Evolutionary conservation across 37 sponge, comb jelly and placozoan genomes (phyloP), one percentile per base, ranked within the genome.

Genomic region (Dysidea cf. avara): DNA sequence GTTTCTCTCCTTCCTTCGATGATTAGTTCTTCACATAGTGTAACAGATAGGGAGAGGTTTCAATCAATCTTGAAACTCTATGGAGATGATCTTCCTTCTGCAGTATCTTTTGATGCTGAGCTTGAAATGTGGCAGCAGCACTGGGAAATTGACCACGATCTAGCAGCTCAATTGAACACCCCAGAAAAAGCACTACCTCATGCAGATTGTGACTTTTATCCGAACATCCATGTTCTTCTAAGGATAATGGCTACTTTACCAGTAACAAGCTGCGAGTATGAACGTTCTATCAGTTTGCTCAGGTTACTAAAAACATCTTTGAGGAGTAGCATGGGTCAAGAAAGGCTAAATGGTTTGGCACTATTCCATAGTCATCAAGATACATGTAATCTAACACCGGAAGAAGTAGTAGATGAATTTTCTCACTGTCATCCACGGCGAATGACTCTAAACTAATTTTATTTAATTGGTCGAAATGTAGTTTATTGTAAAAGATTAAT

Each of bases 221-320:
- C 64, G 2, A 66, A 86, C 54, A 86, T 86, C 47, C 69, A 40
- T 66, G 51, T 68, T 28, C 43, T 38, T 73, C 85, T 22, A 33
- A n/a, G n/a, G n/a, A n/a, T n/a, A n/a, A n/a, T n/a, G n/a, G n/a
- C n/a, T n/a, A n/a, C n/a, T n/a, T n/a, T 79, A 20, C 86, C 86
- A 36, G 68, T 84, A 17, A 85, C 86, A 16, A 78, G 86, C 61
- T 85, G 80, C 51, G 79, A 85, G 48, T 72, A 80, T 73, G 85
- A 84, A 52, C 53, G 74, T 52, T 78, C 86, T 2, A 79, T 85
- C 60, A 79, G 80, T 69, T 55, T 79, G 66, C 67, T 79, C 22
- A 64, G 37, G 36, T 32, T n/a, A 11, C 56, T 84, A 18, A 69
- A 83, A 61, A 64, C 75, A n/a, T n/a, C n/a, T n/a, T n/a, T n/a